These are phyloP conservation scores for Tetragonula clypearis DNA, from an alignment of 1,140 invertebrate genomes.

Conservation along the genomic window DNA sequence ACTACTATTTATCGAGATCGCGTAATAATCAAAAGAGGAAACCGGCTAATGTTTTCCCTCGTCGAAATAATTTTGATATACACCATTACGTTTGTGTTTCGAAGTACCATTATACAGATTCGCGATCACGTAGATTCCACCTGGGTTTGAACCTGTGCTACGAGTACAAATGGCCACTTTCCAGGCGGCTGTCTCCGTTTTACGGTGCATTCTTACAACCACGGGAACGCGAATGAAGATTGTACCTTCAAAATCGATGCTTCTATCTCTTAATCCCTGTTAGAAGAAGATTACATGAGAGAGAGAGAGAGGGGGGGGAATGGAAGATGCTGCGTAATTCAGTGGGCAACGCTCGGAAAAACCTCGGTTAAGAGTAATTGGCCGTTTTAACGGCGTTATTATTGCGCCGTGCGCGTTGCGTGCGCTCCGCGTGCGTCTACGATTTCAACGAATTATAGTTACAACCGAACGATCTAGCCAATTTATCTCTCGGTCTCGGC, in stretches of 20 bases:
- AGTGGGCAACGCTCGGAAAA: neutral
- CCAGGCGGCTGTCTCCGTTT: conserved; percentile 25
- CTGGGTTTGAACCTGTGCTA: conserved; percentile 22
- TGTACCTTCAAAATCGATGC: conserved; percentile 46
- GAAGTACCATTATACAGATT: neutral
- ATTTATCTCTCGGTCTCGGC: neutral
- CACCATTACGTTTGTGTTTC: too few species aligned
- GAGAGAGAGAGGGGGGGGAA: neutral
- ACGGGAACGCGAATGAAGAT: conserved; percentile 65
- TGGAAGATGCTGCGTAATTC: conserved; percentile 11
- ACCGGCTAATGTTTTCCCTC: neutral
- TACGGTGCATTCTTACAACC: conserved; percentile 61
- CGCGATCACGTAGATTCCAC: conserved; percentile 1
- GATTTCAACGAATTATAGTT: conserved; percentile 26
- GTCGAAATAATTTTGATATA: too few species aligned
- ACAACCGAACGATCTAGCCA: neutral
- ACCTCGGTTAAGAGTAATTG: conserved; percentile 5
- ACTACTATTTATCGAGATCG: neutral
- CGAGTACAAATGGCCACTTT: conserved; percentile 34
- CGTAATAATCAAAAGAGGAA: neutral
- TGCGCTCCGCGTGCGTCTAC: conserved; percentile 7
- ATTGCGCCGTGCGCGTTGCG: conserved; percentile 6
- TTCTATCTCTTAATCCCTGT: neutral
- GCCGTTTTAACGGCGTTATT: conserved; percentile 12
- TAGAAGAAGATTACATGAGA: neutral